These are phyloP conservation scores for Oceanites oceanicus DNA, from an alignment of 2,113 vertebrate species.

Conservation along the genomic window DNA sequence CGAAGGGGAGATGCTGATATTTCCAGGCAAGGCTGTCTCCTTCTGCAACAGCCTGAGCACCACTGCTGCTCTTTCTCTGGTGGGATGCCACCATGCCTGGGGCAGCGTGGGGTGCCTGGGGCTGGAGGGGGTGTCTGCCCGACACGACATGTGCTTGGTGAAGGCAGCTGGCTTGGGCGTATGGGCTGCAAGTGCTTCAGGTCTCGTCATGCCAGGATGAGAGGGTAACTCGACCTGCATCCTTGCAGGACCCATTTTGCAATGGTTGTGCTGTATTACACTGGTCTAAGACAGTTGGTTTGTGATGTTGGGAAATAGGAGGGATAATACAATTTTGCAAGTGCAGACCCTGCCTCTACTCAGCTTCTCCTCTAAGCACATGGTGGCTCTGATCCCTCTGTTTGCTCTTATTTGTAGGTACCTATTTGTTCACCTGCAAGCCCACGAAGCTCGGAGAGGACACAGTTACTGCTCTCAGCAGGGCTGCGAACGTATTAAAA, in stretches of 20 bases:
- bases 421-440: conserved; percentile 53
- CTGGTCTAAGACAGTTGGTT: background rate
- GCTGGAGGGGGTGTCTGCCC: background rate
- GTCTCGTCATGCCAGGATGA: background rate
- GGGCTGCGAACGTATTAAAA: conserved; percentile 62
- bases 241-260: background rate
- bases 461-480: conserved; percentile 58
- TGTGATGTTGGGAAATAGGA: background rate
- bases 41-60: background rate
- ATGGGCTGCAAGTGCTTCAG: background rate
- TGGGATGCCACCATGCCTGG: background rate
- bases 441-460: background rate
- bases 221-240: background rate
- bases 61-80: background rate
- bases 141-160: rapidly evolving
- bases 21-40: background rate
- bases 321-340: background rate
- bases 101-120: background rate
- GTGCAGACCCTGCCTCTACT: background rate
- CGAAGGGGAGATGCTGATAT: background rate
- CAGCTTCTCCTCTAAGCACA: background rate
- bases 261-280: background rate
- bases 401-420: conserved; percentile 15
- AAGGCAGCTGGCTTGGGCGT: background rate
- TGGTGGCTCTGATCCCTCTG: background rate